These are phyloP conservation scores for Lepidonotus clava DNA, from an alignment of 2,888 invertebrate species.

Conservation along the genomic window DNA sequence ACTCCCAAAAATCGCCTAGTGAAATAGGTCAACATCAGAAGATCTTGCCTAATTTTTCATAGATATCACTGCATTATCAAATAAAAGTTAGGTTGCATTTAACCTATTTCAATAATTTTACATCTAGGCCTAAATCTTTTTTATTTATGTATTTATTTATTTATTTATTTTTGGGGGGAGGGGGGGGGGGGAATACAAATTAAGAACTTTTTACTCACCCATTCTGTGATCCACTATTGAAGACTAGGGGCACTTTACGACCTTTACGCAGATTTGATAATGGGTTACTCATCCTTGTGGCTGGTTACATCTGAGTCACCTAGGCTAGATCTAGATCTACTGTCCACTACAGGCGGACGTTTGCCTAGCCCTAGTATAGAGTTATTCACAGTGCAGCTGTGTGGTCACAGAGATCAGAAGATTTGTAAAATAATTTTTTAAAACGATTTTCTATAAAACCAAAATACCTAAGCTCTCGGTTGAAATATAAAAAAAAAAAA, in stretches of 20 bases:
- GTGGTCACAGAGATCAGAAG: neutral
- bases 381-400: neutral
- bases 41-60: no score
- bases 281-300: slow-evolving; percentile 35
- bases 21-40: no score
- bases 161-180: no score
- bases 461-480: neutral
- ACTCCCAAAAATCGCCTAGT: no score
- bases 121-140: neutral
- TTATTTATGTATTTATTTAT: neutral
- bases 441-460: neutral
- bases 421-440: neutral
- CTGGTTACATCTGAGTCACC: no score
- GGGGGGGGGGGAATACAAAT: neutral
- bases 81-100: neutral
- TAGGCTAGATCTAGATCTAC: neutral
- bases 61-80: neutral
- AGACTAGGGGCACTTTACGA: neutral
- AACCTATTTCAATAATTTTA: neutral
- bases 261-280: neutral
- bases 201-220: no score
- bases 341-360: neutral
- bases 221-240: neutral
- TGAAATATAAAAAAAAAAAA: neutral
- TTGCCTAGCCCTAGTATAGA: neutral